Base-by-base conservation (phyloP, 2,888 invertebrate species). In the Andrena haemorrhoa region DNA sequence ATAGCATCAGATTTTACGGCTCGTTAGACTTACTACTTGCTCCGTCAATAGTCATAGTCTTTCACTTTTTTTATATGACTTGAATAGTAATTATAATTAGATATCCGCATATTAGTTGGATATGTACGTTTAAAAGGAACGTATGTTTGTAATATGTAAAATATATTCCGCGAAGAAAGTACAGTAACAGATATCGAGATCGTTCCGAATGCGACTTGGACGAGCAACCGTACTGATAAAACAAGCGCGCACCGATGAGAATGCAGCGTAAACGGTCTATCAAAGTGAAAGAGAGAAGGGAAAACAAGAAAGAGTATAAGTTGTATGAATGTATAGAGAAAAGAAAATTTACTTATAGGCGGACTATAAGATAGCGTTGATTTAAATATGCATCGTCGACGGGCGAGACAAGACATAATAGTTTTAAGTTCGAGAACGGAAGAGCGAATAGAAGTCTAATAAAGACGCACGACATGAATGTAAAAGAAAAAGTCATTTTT, bases 401-500 rank as follows among this genome's bases (percentile, higher is more conserved):
- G 56, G 68, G 66, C 16, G 65, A 79, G 35, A 47, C 49, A 47
- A 71, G 23, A 23, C 1, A n/a, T 33, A 53, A 79, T 49, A 64
- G 12, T 8, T 75, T 60, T 74, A 75, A 82, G 82, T 56, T 73
- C 70, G 56, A 58, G 75, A 74, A 64, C 33, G 79, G 82, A 70
- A 3, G 68, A 66, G 61, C 73, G 75, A 80, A 41, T 29, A 47
- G 23, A 65, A 58, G 2, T 10, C 51, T 41, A 8, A 51, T 2
- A 20, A 23, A 29, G 33, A 60, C 65, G 71, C 73, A 58, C 64
- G 68, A 73, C 51, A 68, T 68, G 49, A 88, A 77, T 87, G 86
- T 84, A 83, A 81, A 61, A 63, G 78, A 82, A 76, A 86, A 74
- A 85, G 75, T 87, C 88, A 87, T 85, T 88, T 88, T 86, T 88